Conservation (phyloP, 2,888 invertebrate genomes). For the Oscheius sp. region DNA sequence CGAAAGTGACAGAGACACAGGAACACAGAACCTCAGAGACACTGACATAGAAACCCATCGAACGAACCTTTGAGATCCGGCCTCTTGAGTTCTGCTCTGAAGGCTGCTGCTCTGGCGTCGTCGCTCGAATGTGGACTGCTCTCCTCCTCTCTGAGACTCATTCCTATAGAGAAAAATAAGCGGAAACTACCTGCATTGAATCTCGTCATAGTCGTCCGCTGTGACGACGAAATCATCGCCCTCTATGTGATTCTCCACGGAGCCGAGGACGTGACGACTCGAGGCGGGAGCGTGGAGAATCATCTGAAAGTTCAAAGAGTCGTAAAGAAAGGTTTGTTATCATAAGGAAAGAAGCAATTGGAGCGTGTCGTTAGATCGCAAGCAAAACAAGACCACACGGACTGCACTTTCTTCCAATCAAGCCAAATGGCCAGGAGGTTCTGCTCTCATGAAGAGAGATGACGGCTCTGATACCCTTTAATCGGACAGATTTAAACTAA, state of each 20-base stretch:
- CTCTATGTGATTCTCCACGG: slow-evolving; percentile 22
- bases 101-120: slow-evolving; percentile 18
- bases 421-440: neutral
- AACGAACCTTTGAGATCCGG: slow-evolving; percentile 57
- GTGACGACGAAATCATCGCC: neutral
- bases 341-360: slow-evolving; percentile 13
- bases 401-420: neutral
- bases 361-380: slow-evolving; percentile 6
- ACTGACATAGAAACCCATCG: no score
- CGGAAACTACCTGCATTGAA: slow-evolving; percentile 21
- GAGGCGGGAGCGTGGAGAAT: slow-evolving; percentile 19
- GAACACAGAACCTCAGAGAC: no score
- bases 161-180: neutral
- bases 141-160: slow-evolving; percentile 8
- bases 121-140: slow-evolving; percentile 32
- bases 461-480: neutral
- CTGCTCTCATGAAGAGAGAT: neutral
- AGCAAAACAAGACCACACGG: slow-evolving; percentile 1
- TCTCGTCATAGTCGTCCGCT: slow-evolving; percentile 25
- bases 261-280: slow-evolving; percentile 19
- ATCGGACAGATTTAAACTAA: no score
- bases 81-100: slow-evolving; percentile 48
- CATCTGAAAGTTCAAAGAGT: slow-evolving; percentile 5
- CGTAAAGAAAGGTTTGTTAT: neutral
- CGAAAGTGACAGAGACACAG: no score